Base-by-base conservation (phyloP, 2,888 invertebrate genomes). In the Heliconius ismenius region DNA sequence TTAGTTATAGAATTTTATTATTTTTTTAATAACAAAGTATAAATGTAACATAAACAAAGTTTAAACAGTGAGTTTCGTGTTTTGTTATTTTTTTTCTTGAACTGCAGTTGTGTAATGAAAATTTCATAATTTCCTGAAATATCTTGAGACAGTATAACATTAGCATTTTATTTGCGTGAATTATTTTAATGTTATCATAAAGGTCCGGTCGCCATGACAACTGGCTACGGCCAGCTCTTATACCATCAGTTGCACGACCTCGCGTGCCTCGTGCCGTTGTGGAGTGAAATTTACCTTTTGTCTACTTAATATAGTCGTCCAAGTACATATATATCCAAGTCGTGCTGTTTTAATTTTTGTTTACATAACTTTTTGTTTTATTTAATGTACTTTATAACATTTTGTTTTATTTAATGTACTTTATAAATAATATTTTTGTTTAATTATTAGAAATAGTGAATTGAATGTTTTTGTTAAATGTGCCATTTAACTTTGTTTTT, bases 191-290 rank as follows among this genome's bases (percentile, higher is more conserved):
- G 32, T 75, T 62, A 26, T 10, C 39, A 70, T 39, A 64, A 39
- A 64, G 26, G 49, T 21, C 18, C 60, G 74, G 82, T 85, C 80
- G 81, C 84, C 86, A 86, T 84, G 82, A 82, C 81, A 78, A 90
- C 89, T 26, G 78, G 80, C 80, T 58, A 65, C 74, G 69, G 68
- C 36, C 13, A 24, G 68, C 73, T 58, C 62, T 74, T n/a, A 81
- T 82, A 76, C 80, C 81, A 72, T 81, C 81, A 79, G 75, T 75
- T 79, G 79, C 76, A 76, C 68, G 74, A 81, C 77, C 74, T 81
- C 78, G 81, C 81, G 79, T 81, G 81, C 77, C 64, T 58, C 64
- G 72, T 67, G 75, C 75, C 81, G 78, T 78, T 81, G 75, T 79
- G 49, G 60, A 76, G 70, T 64, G 36, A 78, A 73, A 67, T 74